Percentiles rank a stretch among this genome's conserved stretches.
phyloP scores from a whole-genome alignment of 2,113 vertebrate species.

The Istiophorus platypterus region DNA sequence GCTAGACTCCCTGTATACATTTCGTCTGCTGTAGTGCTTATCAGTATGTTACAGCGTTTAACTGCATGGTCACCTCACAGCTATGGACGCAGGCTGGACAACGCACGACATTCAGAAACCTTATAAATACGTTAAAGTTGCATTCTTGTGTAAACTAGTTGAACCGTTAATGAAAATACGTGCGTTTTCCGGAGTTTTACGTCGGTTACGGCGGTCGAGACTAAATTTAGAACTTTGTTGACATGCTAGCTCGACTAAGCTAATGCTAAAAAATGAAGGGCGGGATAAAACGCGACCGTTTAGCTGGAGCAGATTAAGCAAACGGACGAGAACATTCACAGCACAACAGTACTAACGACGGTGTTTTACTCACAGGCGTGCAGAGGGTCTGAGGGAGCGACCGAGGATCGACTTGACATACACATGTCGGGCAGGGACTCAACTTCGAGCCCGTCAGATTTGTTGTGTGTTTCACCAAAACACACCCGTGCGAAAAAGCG shows the following conservation, averaged over 20 bases:
- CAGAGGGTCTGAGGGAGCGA: not conserved
- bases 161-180: not conserved
- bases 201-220: not conserved
- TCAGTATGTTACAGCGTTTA: too few species aligned
- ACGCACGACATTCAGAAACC: not conserved
- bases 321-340: not conserved
- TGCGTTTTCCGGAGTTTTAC: not conserved
- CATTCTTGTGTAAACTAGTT: not conserved
- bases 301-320: not conserved
- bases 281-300: not conserved
- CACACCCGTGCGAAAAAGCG: slow-evolving; percentile 36
- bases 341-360: not conserved
- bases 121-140: not conserved
- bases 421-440: slow-evolving; percentile 54
- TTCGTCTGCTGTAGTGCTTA: not conserved
- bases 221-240: slow-evolving; percentile 48
- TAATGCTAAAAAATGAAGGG: slow-evolving; percentile 62
- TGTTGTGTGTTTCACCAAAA: slow-evolving; percentile 80
- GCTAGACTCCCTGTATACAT: not conserved
- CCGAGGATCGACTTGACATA: not conserved
- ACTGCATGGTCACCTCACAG: not conserved
- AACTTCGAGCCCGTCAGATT: slow-evolving; percentile 7
- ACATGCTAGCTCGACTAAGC: slow-evolving; percentile 61
- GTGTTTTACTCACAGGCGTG: slow-evolving; percentile 35
- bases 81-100: not conserved